Percentiles rank a stretch among this genome's conserved stretches.
Evolutionary conservation across 2,797 vertebrate genomes (phyloP).

Genomic region (Lutjanus argentimaculatus): DNA sequence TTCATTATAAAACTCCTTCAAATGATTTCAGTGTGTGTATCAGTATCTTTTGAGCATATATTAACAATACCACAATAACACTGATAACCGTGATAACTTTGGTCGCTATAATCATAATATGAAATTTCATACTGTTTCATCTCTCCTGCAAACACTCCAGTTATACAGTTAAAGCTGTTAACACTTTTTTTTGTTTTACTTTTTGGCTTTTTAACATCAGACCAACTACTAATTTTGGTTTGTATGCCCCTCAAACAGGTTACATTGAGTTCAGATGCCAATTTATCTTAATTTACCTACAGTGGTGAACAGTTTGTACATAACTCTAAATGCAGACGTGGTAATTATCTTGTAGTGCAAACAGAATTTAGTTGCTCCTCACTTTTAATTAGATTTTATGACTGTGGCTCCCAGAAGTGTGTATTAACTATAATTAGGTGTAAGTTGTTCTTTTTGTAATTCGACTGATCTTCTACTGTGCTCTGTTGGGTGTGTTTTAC

Average conservation of each 20-base stretch:
- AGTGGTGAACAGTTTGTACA: conserved; percentile 26
- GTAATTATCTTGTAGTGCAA: conserved; percentile 54
- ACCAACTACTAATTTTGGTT: background rate
- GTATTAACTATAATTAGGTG: conserved; percentile 28
- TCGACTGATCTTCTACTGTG: conserved; percentile 42
- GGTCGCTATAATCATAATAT: no score
- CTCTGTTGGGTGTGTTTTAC: conserved; percentile 23
- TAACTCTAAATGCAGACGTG: conserved; percentile 40
- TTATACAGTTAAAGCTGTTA: background rate
- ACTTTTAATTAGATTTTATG: conserved; percentile 36
- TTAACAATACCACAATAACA: no score
- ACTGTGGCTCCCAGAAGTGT: conserved; percentile 3
- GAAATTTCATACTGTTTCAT: no score
- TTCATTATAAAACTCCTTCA: no score
- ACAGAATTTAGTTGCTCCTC: conserved; percentile 41
- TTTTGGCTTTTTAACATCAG: background rate
- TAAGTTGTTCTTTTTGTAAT: conserved; percentile 3
- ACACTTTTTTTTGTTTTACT: no score
- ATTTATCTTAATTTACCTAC: conserved; percentile 15
- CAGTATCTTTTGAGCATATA: no score
- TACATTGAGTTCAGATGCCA: conserved; percentile 2
- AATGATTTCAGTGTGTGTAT: no score
- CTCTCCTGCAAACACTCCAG: background rate
- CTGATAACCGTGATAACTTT: no score
- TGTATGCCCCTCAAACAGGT: background rate